Conservation (phyloP, 2,797 vertebrate genomes). For the Spinus pinus region DNA sequence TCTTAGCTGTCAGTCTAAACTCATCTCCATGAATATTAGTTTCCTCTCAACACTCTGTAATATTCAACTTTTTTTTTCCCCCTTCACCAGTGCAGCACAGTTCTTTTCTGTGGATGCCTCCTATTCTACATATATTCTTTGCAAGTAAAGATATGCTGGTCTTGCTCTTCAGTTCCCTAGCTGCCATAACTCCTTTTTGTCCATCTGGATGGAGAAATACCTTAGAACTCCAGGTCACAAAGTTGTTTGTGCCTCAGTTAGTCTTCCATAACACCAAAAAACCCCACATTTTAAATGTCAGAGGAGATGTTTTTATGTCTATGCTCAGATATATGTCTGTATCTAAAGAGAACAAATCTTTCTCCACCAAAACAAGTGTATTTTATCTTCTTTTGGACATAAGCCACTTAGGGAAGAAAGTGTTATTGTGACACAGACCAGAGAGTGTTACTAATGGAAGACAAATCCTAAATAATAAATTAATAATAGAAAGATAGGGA, state of each 20-base stretch:
- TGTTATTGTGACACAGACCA: neutral
- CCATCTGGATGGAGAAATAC: slow-evolving; percentile 16
- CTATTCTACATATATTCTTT: neutral
- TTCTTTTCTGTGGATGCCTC: neutral
- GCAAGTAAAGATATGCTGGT: neutral
- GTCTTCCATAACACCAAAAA: neutral
- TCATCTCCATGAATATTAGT: slow-evolving; percentile 4
- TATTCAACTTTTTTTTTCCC: neutral
- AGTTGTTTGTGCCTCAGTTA: slow-evolving; percentile 6
- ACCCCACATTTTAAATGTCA: neutral
- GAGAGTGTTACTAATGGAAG: neutral
- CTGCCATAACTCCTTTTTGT: neutral
- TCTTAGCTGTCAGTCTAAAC: slow-evolving; percentile 39
- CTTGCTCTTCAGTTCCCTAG: neutral
- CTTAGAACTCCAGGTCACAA: slow-evolving; percentile 1
- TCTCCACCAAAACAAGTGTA: neutral
- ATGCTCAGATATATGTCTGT: neutral
- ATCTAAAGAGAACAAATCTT: neutral
- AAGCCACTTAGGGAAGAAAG: neutral
- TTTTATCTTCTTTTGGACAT: neutral
- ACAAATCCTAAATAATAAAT: neutral
- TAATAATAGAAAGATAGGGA: neutral
- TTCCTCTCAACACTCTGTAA: neutral
- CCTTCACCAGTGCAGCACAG: neutral
- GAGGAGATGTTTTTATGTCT: neutral